Conservation (phyloP, 2,113 vertebrate genomes). For the Corythornis cristatus region DNA sequence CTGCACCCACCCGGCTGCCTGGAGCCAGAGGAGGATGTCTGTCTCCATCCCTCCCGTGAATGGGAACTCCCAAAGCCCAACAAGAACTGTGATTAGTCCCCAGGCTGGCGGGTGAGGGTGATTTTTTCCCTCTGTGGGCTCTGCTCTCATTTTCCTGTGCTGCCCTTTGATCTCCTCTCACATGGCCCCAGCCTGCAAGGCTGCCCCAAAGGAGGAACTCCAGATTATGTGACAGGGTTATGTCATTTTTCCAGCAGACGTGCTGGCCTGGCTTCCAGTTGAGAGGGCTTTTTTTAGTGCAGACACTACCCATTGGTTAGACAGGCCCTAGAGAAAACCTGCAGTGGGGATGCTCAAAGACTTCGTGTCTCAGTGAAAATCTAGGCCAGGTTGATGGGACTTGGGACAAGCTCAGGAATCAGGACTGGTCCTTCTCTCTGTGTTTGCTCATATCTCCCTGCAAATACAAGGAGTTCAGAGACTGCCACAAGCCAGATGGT, state of each 20-base stretch:
- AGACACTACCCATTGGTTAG: accelerated
- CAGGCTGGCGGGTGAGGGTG: neutral
- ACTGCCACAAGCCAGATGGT: neutral
- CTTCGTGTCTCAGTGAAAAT: accelerated
- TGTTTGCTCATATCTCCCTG: neutral
- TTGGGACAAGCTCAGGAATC: neutral
- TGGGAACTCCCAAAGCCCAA: neutral
- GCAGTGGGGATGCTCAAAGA: neutral
- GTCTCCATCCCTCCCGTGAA: conserved; percentile 23
- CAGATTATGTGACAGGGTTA: conserved; percentile 47
- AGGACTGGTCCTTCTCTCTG: accelerated
- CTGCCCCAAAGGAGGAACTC: conserved; percentile 42
- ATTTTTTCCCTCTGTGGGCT: conserved; percentile 21
- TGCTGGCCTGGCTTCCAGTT: neutral
- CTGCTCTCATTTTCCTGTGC: conserved; percentile 3
- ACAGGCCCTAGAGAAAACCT: neutral
- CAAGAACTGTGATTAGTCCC: neutral
- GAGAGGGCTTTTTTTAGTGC: conserved; percentile 6
- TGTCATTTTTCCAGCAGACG: conserved; percentile 67
- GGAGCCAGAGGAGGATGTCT: conserved; percentile 42
- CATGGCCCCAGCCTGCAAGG: neutral
- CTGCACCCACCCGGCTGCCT: neutral
- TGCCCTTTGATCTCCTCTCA: conserved; percentile 61
- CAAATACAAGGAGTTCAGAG: neutral
- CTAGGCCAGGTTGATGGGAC: neutral